A percentile compares a stretch with the other conserved stretches of the same genome.
Evolutionary conservation across 2,113 vertebrate species (phyloP).

Genomic region (Cheirogaleus medius): DNA sequence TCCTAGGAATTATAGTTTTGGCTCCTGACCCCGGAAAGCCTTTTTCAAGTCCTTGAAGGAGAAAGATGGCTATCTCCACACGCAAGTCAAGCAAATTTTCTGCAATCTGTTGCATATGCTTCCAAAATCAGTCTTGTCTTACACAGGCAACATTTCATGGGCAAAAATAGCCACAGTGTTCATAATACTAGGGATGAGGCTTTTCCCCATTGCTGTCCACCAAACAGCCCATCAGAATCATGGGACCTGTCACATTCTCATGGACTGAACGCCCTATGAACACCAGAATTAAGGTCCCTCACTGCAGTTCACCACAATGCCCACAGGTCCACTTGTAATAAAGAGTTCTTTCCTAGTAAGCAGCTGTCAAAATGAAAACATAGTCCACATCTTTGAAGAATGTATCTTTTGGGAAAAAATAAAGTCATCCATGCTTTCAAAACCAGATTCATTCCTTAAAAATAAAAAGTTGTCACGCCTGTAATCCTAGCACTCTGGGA

Average conservation of each 20-base stretch:
- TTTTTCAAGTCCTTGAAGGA: slow-evolving; percentile 87
- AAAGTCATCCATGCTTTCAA: slow-evolving; percentile 86
- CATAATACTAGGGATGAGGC: slow-evolving; percentile 79
- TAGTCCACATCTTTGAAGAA: slow-evolving; percentile 87
- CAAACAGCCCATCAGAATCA: slow-evolving; percentile 81
- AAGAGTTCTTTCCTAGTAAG: slow-evolving; percentile 87
- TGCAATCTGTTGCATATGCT: slow-evolving; percentile 83
- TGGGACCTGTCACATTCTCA: slow-evolving; percentile 82
- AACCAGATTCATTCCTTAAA: slow-evolving; percentile 87
- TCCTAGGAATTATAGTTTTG: slow-evolving; percentile 86
- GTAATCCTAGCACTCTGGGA: too few species aligned
- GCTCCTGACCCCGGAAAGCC: slow-evolving; percentile 83
- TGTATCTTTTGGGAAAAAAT: slow-evolving; percentile 85
- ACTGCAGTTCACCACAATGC: slow-evolving; percentile 79
- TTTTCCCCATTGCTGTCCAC: slow-evolving; percentile 80
- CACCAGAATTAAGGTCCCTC: slow-evolving; percentile 84
- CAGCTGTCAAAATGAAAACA: slow-evolving; percentile 87
- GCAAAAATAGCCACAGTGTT: slow-evolving; percentile 76
- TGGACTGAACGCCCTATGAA: slow-evolving; percentile 83
- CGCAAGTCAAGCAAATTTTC: slow-evolving; percentile 72
- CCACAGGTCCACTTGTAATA: slow-evolving; percentile 85
- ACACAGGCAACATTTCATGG: slow-evolving; percentile 81
- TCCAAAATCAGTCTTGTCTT: slow-evolving; percentile 87
- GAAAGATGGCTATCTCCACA: slow-evolving; percentile 84
- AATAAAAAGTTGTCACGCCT: slow-evolving; percentile 88